Conservation (phyloP, 2,113 vertebrate genomes). For the Cololabis saira region DNA sequence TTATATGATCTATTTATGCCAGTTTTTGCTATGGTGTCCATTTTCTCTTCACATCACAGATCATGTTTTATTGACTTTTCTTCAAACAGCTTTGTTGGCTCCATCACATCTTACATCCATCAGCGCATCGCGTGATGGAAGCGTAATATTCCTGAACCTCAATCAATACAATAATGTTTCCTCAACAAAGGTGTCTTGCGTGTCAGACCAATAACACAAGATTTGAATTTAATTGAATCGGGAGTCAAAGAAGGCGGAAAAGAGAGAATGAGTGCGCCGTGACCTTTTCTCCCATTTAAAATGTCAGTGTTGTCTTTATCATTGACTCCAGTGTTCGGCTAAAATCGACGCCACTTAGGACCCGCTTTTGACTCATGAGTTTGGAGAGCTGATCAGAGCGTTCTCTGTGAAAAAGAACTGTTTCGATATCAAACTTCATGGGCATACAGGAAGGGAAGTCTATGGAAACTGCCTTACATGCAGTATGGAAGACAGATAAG, state of each 20-base stretch:
- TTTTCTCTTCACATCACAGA: background rate
- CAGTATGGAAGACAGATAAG: background rate
- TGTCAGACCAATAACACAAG: conserved; percentile 37
- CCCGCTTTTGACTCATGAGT: conserved; percentile 16
- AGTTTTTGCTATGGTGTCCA: background rate
- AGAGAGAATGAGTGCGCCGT: conserved; percentile 31
- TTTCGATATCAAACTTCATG: conserved; percentile 1
- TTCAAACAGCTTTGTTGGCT: background rate
- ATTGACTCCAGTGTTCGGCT: conserved; percentile 42
- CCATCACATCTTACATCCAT: conserved; percentile 17
- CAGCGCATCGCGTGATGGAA: conserved; percentile 24
- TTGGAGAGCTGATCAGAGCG: conserved; percentile 31
- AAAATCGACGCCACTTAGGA: conserved; percentile 23
- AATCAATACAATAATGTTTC: conserved; percentile 51
- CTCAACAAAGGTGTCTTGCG: conserved; percentile 12
- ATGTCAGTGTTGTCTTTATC: conserved; percentile 64
- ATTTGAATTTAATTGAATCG: conserved; percentile 54
- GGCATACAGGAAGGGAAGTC: background rate
- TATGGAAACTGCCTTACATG: background rate
- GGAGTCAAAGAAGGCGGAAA: conserved; percentile 25
- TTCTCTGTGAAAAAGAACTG: background rate
- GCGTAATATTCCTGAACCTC: conserved; percentile 28
- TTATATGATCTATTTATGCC: background rate
- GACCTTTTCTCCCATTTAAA: conserved; percentile 58
- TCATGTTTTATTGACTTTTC: conserved; percentile 28